These are phyloP conservation scores for Zele albiditarsus DNA, from an alignment of 2,888 invertebrate species.

Conservation along the genomic window DNA sequence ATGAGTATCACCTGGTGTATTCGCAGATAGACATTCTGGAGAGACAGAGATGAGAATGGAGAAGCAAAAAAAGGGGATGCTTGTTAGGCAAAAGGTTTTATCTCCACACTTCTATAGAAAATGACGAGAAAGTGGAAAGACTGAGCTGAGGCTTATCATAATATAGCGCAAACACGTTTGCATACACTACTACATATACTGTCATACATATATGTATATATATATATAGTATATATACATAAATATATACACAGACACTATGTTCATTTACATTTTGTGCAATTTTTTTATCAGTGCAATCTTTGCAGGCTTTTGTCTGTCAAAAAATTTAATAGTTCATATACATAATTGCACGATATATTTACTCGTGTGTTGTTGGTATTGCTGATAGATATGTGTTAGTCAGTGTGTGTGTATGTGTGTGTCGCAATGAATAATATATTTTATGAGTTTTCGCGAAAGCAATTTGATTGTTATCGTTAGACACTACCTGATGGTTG, in stretches of 20 bases:
- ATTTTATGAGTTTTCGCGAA: conserved; percentile 1
- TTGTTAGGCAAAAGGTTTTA: not conserved
- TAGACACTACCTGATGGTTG: not conserved
- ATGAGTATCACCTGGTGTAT: conserved; percentile 30
- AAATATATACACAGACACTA: not conserved
- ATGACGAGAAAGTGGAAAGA: conserved; percentile 29
- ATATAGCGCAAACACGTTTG: conserved; percentile 52
- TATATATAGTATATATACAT: no score
- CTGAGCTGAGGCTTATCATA: conserved; percentile 57
- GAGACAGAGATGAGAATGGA: conserved; percentile 21
- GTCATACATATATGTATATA: no score
- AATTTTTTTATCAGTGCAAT: conserved; percentile 21
- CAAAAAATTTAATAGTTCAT: not conserved
- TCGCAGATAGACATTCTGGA: not conserved
- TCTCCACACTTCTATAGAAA: conserved; percentile 19
- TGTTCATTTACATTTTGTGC: conserved; percentile 19
- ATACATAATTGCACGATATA: not conserved
- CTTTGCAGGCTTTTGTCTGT: conserved; percentile 11
- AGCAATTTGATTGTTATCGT: not conserved
- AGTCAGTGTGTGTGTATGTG: no score
- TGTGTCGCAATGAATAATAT: not conserved
- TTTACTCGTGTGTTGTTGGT: no score
- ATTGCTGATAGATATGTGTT: no score
- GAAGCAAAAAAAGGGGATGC: conserved; percentile 17
- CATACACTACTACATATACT: not conserved